phyloP scores from a whole-genome alignment of 2,888 invertebrate genomes.

The Belgica antarctica region DNA sequence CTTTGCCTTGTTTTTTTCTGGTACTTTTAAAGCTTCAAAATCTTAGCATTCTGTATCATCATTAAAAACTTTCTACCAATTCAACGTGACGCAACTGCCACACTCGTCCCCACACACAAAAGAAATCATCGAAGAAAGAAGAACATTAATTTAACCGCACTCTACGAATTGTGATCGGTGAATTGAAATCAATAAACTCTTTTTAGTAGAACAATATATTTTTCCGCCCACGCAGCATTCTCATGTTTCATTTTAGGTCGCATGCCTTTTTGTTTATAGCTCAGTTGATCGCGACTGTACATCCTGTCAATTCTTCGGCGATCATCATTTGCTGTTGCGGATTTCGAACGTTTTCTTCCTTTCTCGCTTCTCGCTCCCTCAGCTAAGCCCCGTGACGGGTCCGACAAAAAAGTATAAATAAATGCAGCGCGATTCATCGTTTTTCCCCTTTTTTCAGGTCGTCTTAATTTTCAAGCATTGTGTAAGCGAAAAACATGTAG shows the following conservation, averaged over 20 bases:
- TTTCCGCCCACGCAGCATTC: slow-evolving; percentile 17
- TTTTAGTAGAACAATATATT: background rate
- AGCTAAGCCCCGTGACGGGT: background rate
- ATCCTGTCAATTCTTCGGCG: slow-evolving; percentile 25
- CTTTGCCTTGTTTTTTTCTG: too few relatives aligned
- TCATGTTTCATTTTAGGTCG: slow-evolving; percentile 6
- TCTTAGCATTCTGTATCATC: too few relatives aligned
- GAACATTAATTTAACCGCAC: background rate
- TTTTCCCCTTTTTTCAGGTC: too few relatives aligned
- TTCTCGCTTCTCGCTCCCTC: background rate
- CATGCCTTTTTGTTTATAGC: slow-evolving; percentile 6
- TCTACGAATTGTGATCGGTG: slow-evolving; percentile 1
- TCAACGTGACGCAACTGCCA: too few relatives aligned
- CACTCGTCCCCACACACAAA: too few relatives aligned
- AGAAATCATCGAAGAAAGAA: too few relatives aligned
- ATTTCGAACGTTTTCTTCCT: too few relatives aligned
- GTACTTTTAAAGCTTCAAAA: too few relatives aligned
- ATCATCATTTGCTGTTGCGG: background rate
- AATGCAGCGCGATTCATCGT: background rate
- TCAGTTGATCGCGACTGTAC: slow-evolving; percentile 22
- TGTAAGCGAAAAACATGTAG: slow-evolving; percentile 37
- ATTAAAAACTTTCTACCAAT: too few relatives aligned
- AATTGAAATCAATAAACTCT: slow-evolving; percentile 30
- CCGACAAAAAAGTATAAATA: slow-evolving; percentile 38
- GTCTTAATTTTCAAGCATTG: background rate